Evolutionary conservation across 1,140 invertebrate species (phyloP).

Genomic region (Zaprionus ornatus): DNA sequence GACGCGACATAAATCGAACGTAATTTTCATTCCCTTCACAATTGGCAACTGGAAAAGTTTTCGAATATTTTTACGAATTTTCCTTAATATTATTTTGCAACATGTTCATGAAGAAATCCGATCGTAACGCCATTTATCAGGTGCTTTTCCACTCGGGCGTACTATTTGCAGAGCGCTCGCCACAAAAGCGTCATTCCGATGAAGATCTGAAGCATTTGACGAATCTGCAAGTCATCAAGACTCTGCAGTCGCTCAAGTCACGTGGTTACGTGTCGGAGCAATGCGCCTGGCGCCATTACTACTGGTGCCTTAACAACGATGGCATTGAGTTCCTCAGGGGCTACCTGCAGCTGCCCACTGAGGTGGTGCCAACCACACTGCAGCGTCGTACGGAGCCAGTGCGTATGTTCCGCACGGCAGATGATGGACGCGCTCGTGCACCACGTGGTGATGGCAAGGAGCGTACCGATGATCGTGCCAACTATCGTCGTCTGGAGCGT

Average conservation of each 20-base stretch:
- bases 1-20: neutral
- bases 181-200: conserved; percentile 19
- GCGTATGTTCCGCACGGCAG: conserved; percentile 21
- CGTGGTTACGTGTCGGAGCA: conserved; percentile 39
- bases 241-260: conserved; percentile 37
- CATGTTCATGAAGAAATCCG: conserved; percentile 36
- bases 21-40: neutral
- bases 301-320: conserved; percentile 40
- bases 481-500: neutral
- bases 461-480: neutral
- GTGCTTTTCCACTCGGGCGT: conserved; percentile 34
- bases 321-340: conserved; percentile 35
- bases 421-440: conserved; percentile 11
- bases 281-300: conserved; percentile 36
- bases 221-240: conserved; percentile 43
- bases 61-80: neutral
- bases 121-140: conserved; percentile 38
- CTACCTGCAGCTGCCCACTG: conserved; percentile 25
- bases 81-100: neutral
- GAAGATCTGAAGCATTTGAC: conserved; percentile 22
- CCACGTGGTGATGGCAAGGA: conserved; percentile 2
- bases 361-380: conserved; percentile 34
- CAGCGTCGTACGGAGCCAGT: conserved; percentile 31
- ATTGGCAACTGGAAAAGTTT: neutral
- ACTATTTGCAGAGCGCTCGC: conserved; percentile 28